phyloP scores from a whole-genome alignment of 1,140 invertebrate species.

The Zaprionus taronus region DNA sequence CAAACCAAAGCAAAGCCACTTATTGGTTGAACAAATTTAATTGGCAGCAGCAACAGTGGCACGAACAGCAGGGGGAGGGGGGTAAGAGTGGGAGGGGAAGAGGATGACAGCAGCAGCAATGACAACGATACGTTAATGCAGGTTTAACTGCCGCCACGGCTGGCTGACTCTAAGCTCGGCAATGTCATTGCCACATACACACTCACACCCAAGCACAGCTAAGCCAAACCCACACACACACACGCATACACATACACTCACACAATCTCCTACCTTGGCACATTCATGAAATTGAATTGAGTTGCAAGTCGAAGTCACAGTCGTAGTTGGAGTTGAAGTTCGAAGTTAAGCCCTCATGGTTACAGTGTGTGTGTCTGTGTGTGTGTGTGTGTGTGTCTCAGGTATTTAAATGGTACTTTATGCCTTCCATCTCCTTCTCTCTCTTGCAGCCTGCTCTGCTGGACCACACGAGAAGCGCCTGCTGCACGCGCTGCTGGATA shows the following conservation, averaged over 20 bases:
- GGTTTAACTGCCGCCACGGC: slow-evolving; percentile 56
- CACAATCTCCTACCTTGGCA: not conserved
- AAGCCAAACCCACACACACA: not conserved
- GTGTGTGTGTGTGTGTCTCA: not conserved
- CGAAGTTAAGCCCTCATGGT: slow-evolving; percentile 20
- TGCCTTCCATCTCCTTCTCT: slow-evolving; percentile 9
- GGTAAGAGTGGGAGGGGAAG: not conserved
- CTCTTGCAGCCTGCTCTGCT: slow-evolving; percentile 89
- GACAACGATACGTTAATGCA: slow-evolving; percentile 58
- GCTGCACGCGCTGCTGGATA: slow-evolving; percentile 95
- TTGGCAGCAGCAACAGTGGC: slow-evolving; percentile 53
- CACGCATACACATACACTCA: not conserved
- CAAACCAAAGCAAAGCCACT: slow-evolving; percentile 59
- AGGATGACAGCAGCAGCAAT: slow-evolving; percentile 39
- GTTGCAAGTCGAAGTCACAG: slow-evolving; percentile 12
- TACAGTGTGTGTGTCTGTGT: not conserved
- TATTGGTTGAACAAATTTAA: slow-evolving; percentile 67
- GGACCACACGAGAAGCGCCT: slow-evolving; percentile 96
- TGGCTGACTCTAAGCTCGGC: slow-evolving; percentile 37
- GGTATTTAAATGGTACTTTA: slow-evolving; percentile 21
- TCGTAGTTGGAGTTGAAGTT: not conserved
- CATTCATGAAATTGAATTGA: slow-evolving; percentile 34
- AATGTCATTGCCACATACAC: slow-evolving; percentile 34
- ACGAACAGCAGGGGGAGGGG: not conserved
- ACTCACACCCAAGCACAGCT: not conserved